These are phyloP conservation scores for Ormia ochracea DNA, from an alignment of 2,888 invertebrate genomes.

Conservation along the genomic window DNA sequence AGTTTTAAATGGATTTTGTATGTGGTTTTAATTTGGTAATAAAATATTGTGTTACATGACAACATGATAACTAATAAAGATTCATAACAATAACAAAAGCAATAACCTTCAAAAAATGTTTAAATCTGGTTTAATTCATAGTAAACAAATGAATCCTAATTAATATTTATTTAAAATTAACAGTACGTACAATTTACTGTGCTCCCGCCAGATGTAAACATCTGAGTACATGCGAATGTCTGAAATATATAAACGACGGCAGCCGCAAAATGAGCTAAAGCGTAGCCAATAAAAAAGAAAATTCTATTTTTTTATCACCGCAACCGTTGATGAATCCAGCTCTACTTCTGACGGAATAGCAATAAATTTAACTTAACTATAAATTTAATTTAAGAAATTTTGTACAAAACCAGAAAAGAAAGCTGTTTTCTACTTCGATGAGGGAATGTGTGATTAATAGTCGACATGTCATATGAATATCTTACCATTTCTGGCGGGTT, in stretches of 20 bases:
- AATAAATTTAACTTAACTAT: too few species aligned
- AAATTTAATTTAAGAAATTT: too few species aligned
- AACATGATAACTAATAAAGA: neutral
- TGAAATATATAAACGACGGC: neutral
- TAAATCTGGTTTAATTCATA: slow-evolving; percentile 23
- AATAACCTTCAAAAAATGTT: neutral
- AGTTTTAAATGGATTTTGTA: neutral
- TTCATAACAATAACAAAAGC: neutral
- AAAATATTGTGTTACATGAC: neutral
- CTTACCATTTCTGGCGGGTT: too few species aligned
- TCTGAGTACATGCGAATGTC: neutral
- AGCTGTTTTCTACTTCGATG: too few species aligned
- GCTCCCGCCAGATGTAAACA: neutral
- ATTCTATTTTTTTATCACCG: too few species aligned
- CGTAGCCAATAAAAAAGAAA: too few species aligned
- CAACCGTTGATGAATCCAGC: too few species aligned
- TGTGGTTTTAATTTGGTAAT: neutral
- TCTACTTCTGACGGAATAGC: too few species aligned
- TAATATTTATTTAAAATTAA: slow-evolving; percentile 54
- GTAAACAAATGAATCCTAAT: slow-evolving; percentile 53
- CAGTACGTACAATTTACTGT: slow-evolving; percentile 40
- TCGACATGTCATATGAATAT: too few species aligned
- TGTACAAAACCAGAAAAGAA: too few species aligned
- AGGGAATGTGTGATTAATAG: too few species aligned
- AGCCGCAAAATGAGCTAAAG: neutral